Evolutionary conservation across 2,113 vertebrate species (phyloP).

Genomic region (Antigone vipio): DNA sequence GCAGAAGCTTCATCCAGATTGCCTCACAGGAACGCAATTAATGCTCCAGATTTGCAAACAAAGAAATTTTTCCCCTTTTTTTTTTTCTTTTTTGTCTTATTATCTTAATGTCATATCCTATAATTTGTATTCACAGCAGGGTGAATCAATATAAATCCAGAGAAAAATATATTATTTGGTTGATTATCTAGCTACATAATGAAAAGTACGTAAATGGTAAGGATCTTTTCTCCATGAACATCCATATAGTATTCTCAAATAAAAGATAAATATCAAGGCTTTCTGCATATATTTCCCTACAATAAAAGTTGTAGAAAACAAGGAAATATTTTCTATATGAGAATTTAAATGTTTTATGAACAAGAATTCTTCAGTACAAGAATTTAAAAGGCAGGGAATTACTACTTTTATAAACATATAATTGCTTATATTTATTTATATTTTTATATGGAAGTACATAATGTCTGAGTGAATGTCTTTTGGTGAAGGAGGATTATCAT

Average conservation of each 20-base stretch:
- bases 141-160: slow-evolving; percentile 61
- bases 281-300: background rate
- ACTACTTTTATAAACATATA: background rate
- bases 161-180: slow-evolving; percentile 59
- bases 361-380: background rate
- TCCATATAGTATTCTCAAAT: background rate
- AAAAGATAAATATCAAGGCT: background rate
- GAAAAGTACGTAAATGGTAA: slow-evolving; percentile 12
- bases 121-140: slow-evolving; percentile 74
- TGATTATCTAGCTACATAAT: slow-evolving; percentile 28
- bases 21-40: slow-evolving; percentile 80
- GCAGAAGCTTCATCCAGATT: slow-evolving; percentile 79
- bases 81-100: slow-evolving; percentile 62
- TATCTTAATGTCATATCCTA: slow-evolving; percentile 71
- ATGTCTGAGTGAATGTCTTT: background rate
- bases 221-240: slow-evolving; percentile 9
- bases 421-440: background rate
- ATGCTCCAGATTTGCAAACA: slow-evolving; percentile 80
- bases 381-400: background rate
- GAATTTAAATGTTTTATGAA: background rate
- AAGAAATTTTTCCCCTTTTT: slow-evolving; percentile 61
- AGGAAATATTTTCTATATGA: background rate
- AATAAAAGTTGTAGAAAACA: background rate
- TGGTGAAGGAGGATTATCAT: background rate
- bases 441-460: background rate